These are phyloP conservation scores for Molossus alvarezi DNA, from an alignment of 2,797 vertebrate genomes.

Conservation along the genomic window DNA sequence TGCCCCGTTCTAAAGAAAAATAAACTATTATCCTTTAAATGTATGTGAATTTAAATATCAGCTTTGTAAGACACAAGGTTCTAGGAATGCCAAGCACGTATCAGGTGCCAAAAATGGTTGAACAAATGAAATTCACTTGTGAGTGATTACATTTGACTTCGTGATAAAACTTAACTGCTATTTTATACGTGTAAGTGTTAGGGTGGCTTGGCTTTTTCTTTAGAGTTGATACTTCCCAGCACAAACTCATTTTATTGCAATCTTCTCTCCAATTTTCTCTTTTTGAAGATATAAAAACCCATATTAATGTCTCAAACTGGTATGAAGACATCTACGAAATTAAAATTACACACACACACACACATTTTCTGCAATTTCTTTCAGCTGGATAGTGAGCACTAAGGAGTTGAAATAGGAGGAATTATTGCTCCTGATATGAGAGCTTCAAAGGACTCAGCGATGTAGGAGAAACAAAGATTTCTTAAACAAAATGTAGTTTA, in stretches of 20 bases:
- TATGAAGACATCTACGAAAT: not conserved
- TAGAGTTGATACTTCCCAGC: conserved; percentile 24
- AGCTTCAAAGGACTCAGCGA: not conserved
- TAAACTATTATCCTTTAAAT: conserved; percentile 22
- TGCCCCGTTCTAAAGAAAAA: conserved; percentile 3
- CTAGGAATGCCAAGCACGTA: conserved; percentile 4
- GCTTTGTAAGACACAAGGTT: not conserved
- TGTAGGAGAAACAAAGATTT: conserved; percentile 1
- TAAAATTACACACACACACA: not conserved
- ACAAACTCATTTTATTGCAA: conserved; percentile 9
- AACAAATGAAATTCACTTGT: not conserved
- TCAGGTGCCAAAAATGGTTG: not conserved
- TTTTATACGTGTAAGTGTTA: conserved; percentile 4
- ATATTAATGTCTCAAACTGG: not conserved
- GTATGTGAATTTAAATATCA: conserved; percentile 16
- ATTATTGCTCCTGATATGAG: not conserved
- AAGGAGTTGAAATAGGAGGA: not conserved
- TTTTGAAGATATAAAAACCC: conserved; percentile 58
- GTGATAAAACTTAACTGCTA: conserved; percentile 27
- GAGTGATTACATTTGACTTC: not conserved
- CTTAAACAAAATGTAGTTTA: conserved; percentile 9
- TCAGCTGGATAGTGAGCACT: not conserved
- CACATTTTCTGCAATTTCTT: conserved; percentile 15
- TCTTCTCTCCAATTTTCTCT: not conserved
- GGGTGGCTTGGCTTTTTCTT: not conserved